These are phyloP conservation scores for Hypercompe scribonia DNA, from an alignment of 2,888 invertebrate species.

Conservation along the genomic window DNA sequence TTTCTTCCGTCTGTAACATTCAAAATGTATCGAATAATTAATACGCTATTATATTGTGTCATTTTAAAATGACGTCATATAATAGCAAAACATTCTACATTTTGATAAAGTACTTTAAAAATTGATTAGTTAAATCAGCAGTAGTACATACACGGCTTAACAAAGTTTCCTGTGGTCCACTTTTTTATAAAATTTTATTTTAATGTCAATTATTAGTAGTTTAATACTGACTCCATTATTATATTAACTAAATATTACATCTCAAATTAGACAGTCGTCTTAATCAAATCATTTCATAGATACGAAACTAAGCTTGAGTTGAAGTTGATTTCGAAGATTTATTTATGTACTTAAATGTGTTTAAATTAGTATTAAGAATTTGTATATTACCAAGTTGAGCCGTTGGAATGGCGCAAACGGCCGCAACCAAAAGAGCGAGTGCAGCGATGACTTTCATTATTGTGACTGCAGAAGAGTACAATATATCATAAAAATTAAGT, in stretches of 20 bases:
- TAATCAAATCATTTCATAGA: background rate
- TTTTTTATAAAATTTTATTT: too few species aligned
- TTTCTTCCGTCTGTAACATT: conserved; percentile 35
- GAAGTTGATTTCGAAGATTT: background rate
- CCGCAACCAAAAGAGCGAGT: conserved; percentile 57
- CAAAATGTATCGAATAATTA: background rate
- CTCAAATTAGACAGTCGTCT: too few species aligned
- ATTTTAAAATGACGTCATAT: background rate
- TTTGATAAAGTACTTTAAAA: background rate
- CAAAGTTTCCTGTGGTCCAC: too few species aligned
- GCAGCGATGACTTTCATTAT: conserved; percentile 62
- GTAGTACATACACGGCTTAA: background rate
- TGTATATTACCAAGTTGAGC: conserved; percentile 25
- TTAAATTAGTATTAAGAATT: background rate
- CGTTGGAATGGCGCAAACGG: conserved; percentile 53
- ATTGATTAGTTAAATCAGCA: background rate
- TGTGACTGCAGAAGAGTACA: conserved; percentile 12
- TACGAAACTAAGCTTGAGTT: background rate
- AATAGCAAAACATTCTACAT: background rate
- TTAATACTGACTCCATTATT: background rate
- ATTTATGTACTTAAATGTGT: background rate
- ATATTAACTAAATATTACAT: background rate
- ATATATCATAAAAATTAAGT: background rate
- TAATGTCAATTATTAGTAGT: background rate
- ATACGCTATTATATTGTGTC: too few species aligned